A percentile compares a stretch with the other conserved stretches of the same genome.
phyloP scores from a whole-genome alignment of 2,888 invertebrate genomes.

The Acleris emargana region DNA sequence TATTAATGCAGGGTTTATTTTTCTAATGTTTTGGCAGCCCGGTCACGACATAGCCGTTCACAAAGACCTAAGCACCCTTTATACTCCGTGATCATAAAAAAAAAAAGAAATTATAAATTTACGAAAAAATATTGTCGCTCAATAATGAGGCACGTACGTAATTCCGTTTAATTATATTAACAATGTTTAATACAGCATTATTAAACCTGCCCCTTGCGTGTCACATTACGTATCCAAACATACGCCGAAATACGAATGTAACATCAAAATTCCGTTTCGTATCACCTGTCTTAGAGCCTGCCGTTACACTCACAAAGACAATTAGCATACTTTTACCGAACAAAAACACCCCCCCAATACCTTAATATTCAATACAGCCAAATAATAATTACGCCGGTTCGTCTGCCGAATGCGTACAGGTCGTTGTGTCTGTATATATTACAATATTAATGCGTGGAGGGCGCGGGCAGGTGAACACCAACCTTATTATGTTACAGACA shows the following conservation, averaged over 20 bases:
- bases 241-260: constrained; percentile 39
- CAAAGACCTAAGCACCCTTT: background rate
- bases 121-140: too few relatives aligned
- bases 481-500: constrained; percentile 73
- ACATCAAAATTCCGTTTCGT: constrained; percentile 65
- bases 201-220: background rate
- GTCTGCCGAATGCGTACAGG: constrained; percentile 72
- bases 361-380: constrained; percentile 80
- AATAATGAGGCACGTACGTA: too few relatives aligned
- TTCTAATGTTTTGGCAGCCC: constrained; percentile 23
- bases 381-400: constrained; percentile 77
- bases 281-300: constrained; percentile 67
- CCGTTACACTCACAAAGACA: constrained; percentile 53
- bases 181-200: background rate
- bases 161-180: too few relatives aligned
- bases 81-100: background rate
- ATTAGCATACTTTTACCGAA: constrained; percentile 73
- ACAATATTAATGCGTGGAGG: constrained; percentile 68
- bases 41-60: constrained; percentile 20
- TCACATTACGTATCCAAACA: constrained; percentile 7
- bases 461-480: constrained; percentile 67
- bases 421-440: constrained; percentile 72
- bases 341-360: constrained; percentile 71
- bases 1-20: constrained; percentile 23
- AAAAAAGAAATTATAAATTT: background rate